phyloP scores from a whole-genome alignment of 2,888 invertebrate species.

The Chalcis sispes region DNA sequence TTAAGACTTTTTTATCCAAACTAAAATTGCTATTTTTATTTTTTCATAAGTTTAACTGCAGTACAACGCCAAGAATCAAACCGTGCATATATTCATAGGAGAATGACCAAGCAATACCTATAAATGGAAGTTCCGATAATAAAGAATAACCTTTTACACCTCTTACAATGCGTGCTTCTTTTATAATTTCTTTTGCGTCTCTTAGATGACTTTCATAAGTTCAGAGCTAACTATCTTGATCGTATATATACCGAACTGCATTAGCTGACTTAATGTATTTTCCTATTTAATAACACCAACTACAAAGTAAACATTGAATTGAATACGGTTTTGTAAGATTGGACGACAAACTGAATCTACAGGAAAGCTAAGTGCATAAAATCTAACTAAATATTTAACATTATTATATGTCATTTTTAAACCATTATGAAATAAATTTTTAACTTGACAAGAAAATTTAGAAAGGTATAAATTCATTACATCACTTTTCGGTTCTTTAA shows the following conservation, averaged over 20 bases:
- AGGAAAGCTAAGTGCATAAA: background rate
- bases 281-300: background rate
- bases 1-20: no score
- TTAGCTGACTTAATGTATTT: background rate
- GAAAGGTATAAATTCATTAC: slow-evolving; percentile 9
- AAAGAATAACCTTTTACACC: no score
- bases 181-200: no score
- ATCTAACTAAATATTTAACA: background rate
- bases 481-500: slow-evolving; percentile 10
- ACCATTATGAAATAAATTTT: background rate
- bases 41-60: background rate
- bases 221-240: no score
- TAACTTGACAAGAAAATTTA: background rate
- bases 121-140: background rate
- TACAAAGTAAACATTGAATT: background rate
- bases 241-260: background rate
- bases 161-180: background rate
- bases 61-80: background rate
- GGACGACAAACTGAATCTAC: background rate
- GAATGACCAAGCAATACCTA: background rate
- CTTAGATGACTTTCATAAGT: no score
- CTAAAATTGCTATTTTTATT: background rate
- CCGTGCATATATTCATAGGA: slow-evolving; percentile 15
- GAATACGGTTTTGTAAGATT: background rate
- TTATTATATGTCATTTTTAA: background rate